Evolutionary conservation across 2,797 vertebrate genomes (phyloP).

Genomic region (Pachyuromys duprasi): DNA sequence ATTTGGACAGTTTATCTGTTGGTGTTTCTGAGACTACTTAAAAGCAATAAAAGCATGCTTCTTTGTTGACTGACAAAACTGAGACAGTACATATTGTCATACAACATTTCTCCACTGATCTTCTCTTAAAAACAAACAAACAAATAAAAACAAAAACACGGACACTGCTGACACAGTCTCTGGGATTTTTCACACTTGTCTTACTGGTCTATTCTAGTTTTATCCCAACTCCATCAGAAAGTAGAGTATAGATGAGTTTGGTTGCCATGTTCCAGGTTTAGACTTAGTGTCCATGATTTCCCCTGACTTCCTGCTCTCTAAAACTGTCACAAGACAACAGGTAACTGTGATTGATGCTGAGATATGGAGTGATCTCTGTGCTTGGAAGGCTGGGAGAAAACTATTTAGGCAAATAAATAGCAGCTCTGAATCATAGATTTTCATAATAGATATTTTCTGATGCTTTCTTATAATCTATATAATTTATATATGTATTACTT

Average conservation of each 20-base stretch:
- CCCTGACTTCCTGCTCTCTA: background rate
- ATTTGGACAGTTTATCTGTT: background rate
- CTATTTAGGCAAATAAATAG: background rate
- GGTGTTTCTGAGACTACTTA: background rate
- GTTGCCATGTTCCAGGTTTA: background rate
- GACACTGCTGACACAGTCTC: rapidly evolving
- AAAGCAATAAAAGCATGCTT: background rate
- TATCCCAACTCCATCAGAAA: background rate
- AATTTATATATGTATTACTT: background rate
- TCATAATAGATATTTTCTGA: background rate
- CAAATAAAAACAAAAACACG: background rate
- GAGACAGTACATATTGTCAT: background rate
- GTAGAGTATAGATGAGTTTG: background rate
- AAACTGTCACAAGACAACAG: background rate
- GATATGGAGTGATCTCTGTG: background rate
- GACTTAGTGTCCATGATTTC: background rate
- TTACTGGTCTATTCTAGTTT: background rate
- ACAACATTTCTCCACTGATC: background rate
- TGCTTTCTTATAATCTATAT: background rate
- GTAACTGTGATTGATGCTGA: background rate
- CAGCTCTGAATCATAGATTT: background rate
- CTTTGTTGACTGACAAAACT: background rate
- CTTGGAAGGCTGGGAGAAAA: background rate
- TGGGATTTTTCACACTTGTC: background rate
- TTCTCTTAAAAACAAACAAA: background rate